Conservation (phyloP, 2,113 vertebrate species). For the Salvelinus fontinalis region DNA sequence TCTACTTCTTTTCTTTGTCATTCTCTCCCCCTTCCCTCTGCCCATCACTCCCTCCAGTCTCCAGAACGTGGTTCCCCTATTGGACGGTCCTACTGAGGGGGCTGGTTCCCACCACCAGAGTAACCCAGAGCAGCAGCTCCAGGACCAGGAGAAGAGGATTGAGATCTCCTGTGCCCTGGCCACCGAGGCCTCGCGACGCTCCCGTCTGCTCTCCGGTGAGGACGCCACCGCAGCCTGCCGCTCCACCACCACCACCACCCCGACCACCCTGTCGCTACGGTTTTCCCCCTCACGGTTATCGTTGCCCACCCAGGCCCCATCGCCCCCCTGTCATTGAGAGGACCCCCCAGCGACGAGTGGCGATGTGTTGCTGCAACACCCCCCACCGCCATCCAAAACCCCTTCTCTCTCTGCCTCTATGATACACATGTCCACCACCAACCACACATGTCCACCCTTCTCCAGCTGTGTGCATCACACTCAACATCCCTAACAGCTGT, state of each 20-base stretch:
- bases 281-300: not conserved
- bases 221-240: constrained; percentile 27
- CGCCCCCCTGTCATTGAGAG: not conserved
- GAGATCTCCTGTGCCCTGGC: constrained; percentile 95
- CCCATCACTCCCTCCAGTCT: constrained; percentile 70
- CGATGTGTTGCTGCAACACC: not conserved
- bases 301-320: not conserved
- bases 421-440: not conserved
- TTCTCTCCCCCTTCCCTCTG: not conserved
- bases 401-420: not conserved
- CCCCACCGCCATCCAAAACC: not conserved
- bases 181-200: constrained; percentile 91
- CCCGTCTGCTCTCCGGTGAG: constrained; percentile 95
- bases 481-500: not conserved
- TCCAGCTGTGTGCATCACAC: not conserved
- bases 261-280: not conserved
- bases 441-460: not conserved
- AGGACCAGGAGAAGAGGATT: constrained; percentile 96
- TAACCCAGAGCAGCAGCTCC: constrained; percentile 87
- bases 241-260: constrained; percentile 30
- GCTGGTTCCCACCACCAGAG: constrained; percentile 57
- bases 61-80: constrained; percentile 89
- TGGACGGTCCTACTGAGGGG: constrained; percentile 82
- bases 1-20: not conserved
- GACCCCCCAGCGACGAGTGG: not conserved